Evolutionary conservation across 2,888 invertebrate species (phyloP), one percentile per base, ranked within the genome.

Genomic region (Dioctria linearis): DNA sequence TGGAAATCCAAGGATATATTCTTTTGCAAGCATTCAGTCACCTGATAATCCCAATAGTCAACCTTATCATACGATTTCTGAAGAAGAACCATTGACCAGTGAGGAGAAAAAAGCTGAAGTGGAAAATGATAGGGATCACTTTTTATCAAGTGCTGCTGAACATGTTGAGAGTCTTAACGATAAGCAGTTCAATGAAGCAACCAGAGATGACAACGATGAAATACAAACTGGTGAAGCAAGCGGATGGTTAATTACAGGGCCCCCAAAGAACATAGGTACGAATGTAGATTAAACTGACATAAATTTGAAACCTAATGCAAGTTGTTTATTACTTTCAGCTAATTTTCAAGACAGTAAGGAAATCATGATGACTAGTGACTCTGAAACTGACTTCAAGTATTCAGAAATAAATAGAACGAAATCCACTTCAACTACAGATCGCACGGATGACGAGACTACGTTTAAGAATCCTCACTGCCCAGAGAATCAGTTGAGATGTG

Each of bases 331-430:
- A 13, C 71, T 80, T 83, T 59, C 85, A 91, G 91, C 89, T 4
- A 92, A 92, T 84, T 90, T 88, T 75, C 92, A 92, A 63, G 89
- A 89, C 81, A 92, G 92, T 85, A 91, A 91, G 82, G 92, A 92
- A 84, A 88, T 92, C 3, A 90, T 92, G 82, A 90, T 92, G 86
- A 92, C 92, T 11, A 92, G 92, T 82, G 92, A 92, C 84, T 88
- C 89, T 57, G 88, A 89, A 83, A 87, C 86, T n/a, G 87, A 88
- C 83, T 87, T 88, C 80, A 88, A 89, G 85, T 86, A 87, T 82
- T 87, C 88, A 6, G 83, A 82, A 81, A 37, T 80, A 73, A 78
- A 83, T 83, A 59, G 51, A 11, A 76, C 83, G 49, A 4, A 9
- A 39, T 75, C 63, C 13, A 81, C 76, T 78, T 82, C 83, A 37